Evolutionary conservation across 2,113 vertebrate genomes (phyloP).

Genomic region (Zeus faber): DNA sequence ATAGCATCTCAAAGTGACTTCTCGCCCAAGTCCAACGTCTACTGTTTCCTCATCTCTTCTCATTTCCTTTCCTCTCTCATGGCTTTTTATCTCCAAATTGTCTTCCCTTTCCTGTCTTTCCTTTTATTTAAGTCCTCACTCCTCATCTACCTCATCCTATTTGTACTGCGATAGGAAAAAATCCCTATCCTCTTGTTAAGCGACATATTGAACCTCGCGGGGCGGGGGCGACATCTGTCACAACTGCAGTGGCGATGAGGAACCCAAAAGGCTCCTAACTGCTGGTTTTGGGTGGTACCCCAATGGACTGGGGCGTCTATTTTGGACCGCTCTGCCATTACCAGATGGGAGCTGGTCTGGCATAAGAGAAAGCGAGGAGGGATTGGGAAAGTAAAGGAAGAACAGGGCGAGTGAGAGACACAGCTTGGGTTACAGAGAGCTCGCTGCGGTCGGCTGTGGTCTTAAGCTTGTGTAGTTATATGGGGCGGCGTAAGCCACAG

Average conservation of each 20-base stretch:
- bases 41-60: too few species aligned
- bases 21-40: too few species aligned
- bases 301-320: constrained; percentile 46
- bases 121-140: not conserved
- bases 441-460: constrained; percentile 17
- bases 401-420: not conserved
- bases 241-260: constrained; percentile 32
- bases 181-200: constrained; percentile 28
- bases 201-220: constrained; percentile 34
- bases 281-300: constrained; percentile 60
- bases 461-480: constrained; percentile 13
- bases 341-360: constrained; percentile 40
- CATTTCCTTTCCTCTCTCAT: too few species aligned
- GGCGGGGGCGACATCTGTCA: constrained; percentile 49
- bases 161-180: constrained; percentile 4
- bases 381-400: constrained; percentile 10
- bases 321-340: constrained; percentile 50
- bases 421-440: not conserved
- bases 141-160: constrained; percentile 7
- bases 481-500: constrained; percentile 15
- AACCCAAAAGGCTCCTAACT: constrained; percentile 33
- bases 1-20: too few species aligned
- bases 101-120: too few species aligned
- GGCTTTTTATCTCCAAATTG: too few species aligned
- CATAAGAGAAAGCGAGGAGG: constrained; percentile 23